Conservation (phyloP, 2,113 vertebrate genomes). For the Callaeas wilsoni region DNA sequence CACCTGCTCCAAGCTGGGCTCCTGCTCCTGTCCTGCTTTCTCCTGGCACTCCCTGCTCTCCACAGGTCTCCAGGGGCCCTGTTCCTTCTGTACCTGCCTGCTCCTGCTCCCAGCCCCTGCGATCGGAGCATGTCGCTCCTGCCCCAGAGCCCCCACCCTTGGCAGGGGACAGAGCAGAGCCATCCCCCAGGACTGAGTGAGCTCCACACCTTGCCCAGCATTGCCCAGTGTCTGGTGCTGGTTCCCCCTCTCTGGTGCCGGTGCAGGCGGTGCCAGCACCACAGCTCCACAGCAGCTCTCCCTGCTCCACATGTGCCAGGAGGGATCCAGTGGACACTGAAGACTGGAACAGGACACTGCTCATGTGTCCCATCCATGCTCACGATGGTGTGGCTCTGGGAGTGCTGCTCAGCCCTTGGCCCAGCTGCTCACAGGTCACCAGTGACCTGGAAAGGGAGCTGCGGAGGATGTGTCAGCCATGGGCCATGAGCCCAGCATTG, state of each 20-base stretch:
- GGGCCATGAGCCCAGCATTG: not conserved
- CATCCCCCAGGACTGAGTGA: not conserved
- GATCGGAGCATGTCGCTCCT: not conserved
- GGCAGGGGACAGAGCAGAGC: not conserved
- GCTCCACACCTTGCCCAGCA: not conserved
- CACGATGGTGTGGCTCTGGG: not conserved
- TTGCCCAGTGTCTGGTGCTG: not conserved
- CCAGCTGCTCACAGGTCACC: not conserved
- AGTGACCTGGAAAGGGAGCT: constrained; percentile 17
- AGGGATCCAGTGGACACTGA: not conserved
- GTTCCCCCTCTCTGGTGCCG: rapidly evolving
- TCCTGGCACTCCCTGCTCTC: not conserved
- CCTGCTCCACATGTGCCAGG: rapidly evolving
- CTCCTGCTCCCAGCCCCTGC: not conserved
- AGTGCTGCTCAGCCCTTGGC: not conserved
- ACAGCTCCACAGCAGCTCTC: not conserved
- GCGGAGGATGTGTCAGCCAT: rapidly evolving
- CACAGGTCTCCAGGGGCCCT: not conserved
- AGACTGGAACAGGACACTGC: not conserved
- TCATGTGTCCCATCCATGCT: not conserved
- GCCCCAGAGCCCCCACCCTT: rapidly evolving
- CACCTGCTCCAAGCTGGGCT: not conserved
- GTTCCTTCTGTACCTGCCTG: rapidly evolving
- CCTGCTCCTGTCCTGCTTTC: not conserved
- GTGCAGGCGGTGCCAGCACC: not conserved